Evolutionary conservation across 2,797 vertebrate genomes (phyloP).

Genomic region (Amblyopsis hoosieri): DNA sequence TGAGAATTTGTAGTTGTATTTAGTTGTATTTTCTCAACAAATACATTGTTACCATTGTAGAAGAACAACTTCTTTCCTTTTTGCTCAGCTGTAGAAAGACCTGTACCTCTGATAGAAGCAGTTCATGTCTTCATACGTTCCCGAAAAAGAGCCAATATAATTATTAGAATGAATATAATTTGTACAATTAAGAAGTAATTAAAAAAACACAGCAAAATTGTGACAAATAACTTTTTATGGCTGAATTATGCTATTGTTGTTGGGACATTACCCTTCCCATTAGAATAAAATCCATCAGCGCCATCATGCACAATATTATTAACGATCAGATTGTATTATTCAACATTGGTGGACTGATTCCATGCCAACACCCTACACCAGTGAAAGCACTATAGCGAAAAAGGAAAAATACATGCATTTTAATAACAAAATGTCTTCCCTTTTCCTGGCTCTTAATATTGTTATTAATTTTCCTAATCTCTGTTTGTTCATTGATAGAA

Average conservation of each 20-base stretch:
- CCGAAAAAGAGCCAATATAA: too few species aligned
- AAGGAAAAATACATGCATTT: too few species aligned
- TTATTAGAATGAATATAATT: too few species aligned
- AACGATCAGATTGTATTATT: not conserved
- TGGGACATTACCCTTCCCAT: not conserved
- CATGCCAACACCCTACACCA: conserved; percentile 10
- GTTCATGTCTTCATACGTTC: too few species aligned
- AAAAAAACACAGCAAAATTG: too few species aligned
- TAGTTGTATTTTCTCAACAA: conserved; percentile 58
- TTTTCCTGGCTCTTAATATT: conserved; percentile 13
- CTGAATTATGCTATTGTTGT: not conserved
- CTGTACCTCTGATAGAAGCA: too few species aligned
- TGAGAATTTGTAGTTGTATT: conserved; percentile 37
- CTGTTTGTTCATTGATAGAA: not conserved
- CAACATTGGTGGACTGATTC: conserved; percentile 3
- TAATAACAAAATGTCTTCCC: not conserved
- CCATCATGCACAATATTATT: not conserved
- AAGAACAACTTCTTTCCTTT: conserved; percentile 38
- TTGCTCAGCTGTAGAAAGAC: conserved; percentile 10
- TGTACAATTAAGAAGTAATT: too few species aligned
- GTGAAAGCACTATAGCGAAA: not conserved
- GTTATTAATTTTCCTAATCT: not conserved
- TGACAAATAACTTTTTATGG: too few species aligned
- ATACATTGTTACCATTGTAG: conserved; percentile 24
- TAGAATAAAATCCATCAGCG: conserved; percentile 1